Evolutionary conservation across 2,113 vertebrate species (phyloP).

Genomic region (Macquaria ambigua): DNA sequence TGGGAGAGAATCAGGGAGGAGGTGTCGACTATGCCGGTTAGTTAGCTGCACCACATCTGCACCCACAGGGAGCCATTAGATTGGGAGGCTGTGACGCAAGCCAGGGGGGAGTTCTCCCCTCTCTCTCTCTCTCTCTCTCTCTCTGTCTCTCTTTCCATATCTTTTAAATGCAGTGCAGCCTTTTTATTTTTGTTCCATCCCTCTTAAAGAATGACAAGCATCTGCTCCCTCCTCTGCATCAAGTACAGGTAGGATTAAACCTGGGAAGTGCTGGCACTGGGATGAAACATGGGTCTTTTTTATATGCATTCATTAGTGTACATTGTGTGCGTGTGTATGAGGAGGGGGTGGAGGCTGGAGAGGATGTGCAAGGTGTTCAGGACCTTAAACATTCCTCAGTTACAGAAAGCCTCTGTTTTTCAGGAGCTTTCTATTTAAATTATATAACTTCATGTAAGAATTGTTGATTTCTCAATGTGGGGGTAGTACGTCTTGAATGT

Average conservation of each 20-base stretch:
- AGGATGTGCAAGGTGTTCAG: no score
- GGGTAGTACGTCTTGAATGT: not conserved
- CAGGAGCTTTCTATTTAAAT: not conserved
- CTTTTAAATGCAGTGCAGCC: slow-evolving; percentile 49
- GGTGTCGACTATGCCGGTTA: slow-evolving; percentile 44
- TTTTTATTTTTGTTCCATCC: slow-evolving; percentile 50
- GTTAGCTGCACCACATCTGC: slow-evolving; percentile 69
- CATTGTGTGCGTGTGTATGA: slow-evolving; percentile 4
- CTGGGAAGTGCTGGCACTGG: slow-evolving; percentile 10
- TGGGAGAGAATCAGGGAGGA: slow-evolving; percentile 28
- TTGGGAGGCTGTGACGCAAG: slow-evolving; percentile 66
- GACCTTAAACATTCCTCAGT: no score
- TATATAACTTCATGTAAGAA: not conserved
- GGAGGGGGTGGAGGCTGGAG: not conserved
- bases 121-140: slow-evolving; percentile 22
- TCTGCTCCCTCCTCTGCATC: slow-evolving; percentile 84
- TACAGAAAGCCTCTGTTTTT: no score
- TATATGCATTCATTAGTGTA: slow-evolving; percentile 30
- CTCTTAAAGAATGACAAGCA: slow-evolving; percentile 80
- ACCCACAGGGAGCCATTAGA: slow-evolving; percentile 75
- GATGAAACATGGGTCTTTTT: slow-evolving; percentile 18
- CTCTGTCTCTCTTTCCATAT: slow-evolving; percentile 45
- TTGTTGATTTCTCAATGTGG: not conserved
- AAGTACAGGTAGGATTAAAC: slow-evolving; percentile 83
- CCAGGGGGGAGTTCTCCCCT: slow-evolving; percentile 41